Evolutionary conservation across 2,113 vertebrate species (phyloP).

Genomic region (Thamnophis sirtalis): DNA sequence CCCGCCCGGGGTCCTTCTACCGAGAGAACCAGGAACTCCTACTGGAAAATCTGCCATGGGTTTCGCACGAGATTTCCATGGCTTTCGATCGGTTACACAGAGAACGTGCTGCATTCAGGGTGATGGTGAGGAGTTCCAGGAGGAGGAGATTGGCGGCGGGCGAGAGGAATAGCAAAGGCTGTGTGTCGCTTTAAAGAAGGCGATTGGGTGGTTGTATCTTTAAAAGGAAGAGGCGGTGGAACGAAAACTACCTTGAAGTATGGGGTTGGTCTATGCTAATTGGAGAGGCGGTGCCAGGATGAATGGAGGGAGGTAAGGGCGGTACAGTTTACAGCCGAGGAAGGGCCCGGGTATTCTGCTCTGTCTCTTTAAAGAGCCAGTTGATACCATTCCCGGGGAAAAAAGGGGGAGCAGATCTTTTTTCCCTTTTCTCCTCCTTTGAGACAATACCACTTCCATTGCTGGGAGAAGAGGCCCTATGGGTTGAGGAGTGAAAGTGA

Average conservation of each 20-base stretch:
- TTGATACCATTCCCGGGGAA: slow-evolving; percentile 17
- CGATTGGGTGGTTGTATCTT: slow-evolving; percentile 31
- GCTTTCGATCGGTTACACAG: not conserved
- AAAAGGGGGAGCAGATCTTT: not conserved
- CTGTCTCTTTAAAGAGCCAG: slow-evolving; percentile 37
- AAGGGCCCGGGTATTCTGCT: not conserved
- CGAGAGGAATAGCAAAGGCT: not conserved
- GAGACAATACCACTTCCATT: slow-evolving; percentile 24
- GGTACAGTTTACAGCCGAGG: slow-evolving; percentile 9
- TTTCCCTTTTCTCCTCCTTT: not conserved
- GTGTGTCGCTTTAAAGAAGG: slow-evolving; percentile 15
- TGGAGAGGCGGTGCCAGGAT: slow-evolving; percentile 38
- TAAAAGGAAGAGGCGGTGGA: slow-evolving; percentile 48
- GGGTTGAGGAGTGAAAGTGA: not conserved
- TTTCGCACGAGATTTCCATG: not conserved
- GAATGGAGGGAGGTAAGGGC: slow-evolving; percentile 11
- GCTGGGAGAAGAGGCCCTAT: slow-evolving; percentile 28
- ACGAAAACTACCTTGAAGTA: slow-evolving; percentile 48
- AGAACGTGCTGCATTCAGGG: not conserved
- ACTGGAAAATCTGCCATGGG: not conserved
- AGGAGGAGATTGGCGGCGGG: not conserved
- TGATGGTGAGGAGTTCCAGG: not conserved
- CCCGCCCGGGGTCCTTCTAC: not conserved
- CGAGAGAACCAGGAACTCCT: not conserved
- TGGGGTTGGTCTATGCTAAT: slow-evolving; percentile 54